A percentile compares a stretch with the other conserved stretches of the same genome.
Conservation (phyloP, 2,797 vertebrate genomes). For the Ctenochaetus hawaiiensis region DNA sequence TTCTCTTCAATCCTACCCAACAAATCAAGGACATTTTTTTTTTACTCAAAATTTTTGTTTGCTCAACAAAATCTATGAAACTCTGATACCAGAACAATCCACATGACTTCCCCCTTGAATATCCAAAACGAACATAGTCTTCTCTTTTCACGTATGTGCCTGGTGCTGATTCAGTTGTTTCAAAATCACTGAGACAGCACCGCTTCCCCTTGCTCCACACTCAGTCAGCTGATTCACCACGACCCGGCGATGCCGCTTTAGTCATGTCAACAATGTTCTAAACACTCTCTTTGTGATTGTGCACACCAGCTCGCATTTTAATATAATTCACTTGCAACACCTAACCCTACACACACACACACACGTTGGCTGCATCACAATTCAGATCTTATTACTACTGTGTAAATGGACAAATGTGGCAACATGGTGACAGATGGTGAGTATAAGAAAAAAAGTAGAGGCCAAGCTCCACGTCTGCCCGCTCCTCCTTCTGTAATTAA, state of each 20-base stretch:
- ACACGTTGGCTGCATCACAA: neutral
- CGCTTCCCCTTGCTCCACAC: conserved; percentile 47
- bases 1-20: neutral
- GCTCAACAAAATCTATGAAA: conserved; percentile 21
- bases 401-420: conserved; percentile 15
- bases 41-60: neutral
- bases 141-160: neutral
- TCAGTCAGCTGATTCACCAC: conserved; percentile 72
- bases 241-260: conserved; percentile 38
- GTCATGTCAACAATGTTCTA: conserved; percentile 48
- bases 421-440: conserved; percentile 43
- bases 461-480: conserved; percentile 19
- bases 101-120: conserved; percentile 32
- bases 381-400: conserved; percentile 2
- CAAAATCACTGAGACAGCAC: conserved; percentile 69
- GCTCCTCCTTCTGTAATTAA: conserved; percentile 36
- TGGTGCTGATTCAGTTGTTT: conserved; percentile 72
- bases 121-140: neutral
- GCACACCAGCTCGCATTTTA: conserved; percentile 14
- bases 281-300: conserved; percentile 21
- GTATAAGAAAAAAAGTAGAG: conserved; percentile 15
- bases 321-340: conserved; percentile 7
- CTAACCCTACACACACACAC: conserved; percentile 15
- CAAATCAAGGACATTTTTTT: neutral
- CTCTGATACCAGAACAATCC: conserved; percentile 16